Evolutionary conservation across 2,113 vertebrate genomes (phyloP), one percentile per base, ranked within the genome.

Genomic region (Diglossa brunneiventris): DNA sequence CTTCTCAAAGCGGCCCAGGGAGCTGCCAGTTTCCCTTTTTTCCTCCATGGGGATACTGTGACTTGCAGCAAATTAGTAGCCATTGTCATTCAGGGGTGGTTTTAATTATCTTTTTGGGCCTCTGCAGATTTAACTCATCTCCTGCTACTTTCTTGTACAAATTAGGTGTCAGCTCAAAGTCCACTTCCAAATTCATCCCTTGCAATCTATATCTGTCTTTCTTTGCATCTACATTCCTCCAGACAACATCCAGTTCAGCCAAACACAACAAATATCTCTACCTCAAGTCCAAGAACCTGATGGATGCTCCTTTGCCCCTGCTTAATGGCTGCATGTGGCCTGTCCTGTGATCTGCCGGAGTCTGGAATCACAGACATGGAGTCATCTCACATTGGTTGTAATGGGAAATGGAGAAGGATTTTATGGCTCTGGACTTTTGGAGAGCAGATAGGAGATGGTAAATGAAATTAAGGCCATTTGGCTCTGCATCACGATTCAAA

Each of bases 31-130:
- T 77, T 47, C 30, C 28, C n/a, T 94, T 91, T 78, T 56, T 68
- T 30, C n/a, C 31, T 66, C 49, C 6, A 1, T 13, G 24, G 8
- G 27, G 39, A n/a, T 20, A 14, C 52, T 81, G 49, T 3, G 44
- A 55, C 50, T 88, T 35, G 63, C 6, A 4, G 68, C 22, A 63
- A 87, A 61, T 83, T 74, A 88, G 59, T 78, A 67, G 44, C 62
- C 68, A 39, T 67, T 84, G 53, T 92, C 59, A 86, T 72, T 41
- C 67, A 58, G 30, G 46, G 31, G 17, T 79, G 72, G 5, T 94
- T 94, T 73, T 66, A 87, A 90, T 95, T 90, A 91, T 67, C 67
- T 83, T 83, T 61, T 72, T 21, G 49, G 56, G 35, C 11, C 35
- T 67, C 24, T 59, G 30, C 7, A 68, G 55, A 63, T 69, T 90